phyloP scores from a whole-genome alignment of 2,888 invertebrate species.

The Drosophila niveifrons region DNA sequence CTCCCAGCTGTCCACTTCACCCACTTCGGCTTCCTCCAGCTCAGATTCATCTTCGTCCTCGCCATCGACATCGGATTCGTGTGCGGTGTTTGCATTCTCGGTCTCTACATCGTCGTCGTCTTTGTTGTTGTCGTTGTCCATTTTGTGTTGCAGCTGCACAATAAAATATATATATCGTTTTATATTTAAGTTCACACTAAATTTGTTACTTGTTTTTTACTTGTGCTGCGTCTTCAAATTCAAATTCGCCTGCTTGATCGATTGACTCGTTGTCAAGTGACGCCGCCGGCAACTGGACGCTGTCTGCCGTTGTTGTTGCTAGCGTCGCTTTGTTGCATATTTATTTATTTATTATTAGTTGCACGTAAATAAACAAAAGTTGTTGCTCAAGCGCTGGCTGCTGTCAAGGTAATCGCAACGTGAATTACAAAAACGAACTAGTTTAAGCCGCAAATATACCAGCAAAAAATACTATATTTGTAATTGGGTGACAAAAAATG shows the following conservation, averaged over 20 bases:
- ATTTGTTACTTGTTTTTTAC: slow-evolving; percentile 1
- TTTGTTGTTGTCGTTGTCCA: slow-evolving; percentile 49
- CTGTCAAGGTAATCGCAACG: not conserved
- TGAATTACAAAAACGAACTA: not conserved
- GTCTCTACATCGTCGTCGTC: slow-evolving; percentile 64
- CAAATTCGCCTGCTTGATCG: slow-evolving; percentile 6
- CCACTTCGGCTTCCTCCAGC: slow-evolving; percentile 16
- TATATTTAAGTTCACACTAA: not conserved
- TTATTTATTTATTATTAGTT: not conserved
- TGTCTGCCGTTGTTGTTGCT: not conserved
- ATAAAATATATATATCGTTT: slow-evolving; percentile 5
- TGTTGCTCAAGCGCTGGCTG: not conserved
- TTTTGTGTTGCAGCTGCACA: slow-evolving; percentile 4
- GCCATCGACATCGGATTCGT: slow-evolving; percentile 7
- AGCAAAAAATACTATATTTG: not conserved
- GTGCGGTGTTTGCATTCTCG: slow-evolving; percentile 19
- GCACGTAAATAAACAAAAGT: not conserved
- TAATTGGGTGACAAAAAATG: no score
- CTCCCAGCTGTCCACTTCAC: slow-evolving; percentile 54
- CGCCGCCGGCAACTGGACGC: not conserved
- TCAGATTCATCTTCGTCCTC: slow-evolving; percentile 36
- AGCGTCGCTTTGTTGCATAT: not conserved
- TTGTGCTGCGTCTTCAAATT: slow-evolving; percentile 10
- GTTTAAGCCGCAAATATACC: not conserved
- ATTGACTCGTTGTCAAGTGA: slow-evolving; percentile 20